Evolutionary conservation across 2,797 vertebrate species (phyloP).

Genomic region (Pithecia hirsuta): DNA sequence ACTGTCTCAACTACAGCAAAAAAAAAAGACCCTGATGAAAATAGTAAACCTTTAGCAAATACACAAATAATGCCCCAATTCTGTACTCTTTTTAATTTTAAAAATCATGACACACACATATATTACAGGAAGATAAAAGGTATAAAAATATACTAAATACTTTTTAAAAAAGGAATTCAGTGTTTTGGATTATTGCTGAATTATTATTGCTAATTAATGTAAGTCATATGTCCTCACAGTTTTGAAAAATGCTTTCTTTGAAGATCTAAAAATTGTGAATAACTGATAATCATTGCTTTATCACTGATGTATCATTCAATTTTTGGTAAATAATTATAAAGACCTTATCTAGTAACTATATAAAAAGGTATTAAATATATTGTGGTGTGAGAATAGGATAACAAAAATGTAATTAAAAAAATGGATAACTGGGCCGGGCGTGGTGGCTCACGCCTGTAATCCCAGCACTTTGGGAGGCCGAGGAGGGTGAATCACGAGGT

Average conservation of each 20-base stretch:
- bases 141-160: not conserved
- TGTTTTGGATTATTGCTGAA: not conserved
- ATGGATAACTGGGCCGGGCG: not conserved
- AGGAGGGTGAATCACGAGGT: too few species aligned
- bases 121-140: not conserved
- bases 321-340: conserved; percentile 15
- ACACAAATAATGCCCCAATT: not conserved
- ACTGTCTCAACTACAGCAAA: not conserved
- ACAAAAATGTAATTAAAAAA: not conserved
- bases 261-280: conserved; percentile 13
- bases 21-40: not conserved
- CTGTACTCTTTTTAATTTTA: not conserved
- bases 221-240: not conserved
- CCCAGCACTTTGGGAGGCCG: too few species aligned
- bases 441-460: too few species aligned
- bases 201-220: not conserved
- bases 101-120: not conserved
- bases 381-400: not conserved
- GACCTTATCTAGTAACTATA: not conserved
- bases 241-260: conserved; percentile 31
- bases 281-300: not conserved
- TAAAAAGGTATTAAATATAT: not conserved
- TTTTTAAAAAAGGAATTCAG: not conserved
- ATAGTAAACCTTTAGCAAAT: not conserved
- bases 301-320: not conserved